These are phyloP conservation scores for Brachionus rotundiformis DNA, from an alignment of 1,140 invertebrate genomes.

Conservation along the genomic window DNA sequence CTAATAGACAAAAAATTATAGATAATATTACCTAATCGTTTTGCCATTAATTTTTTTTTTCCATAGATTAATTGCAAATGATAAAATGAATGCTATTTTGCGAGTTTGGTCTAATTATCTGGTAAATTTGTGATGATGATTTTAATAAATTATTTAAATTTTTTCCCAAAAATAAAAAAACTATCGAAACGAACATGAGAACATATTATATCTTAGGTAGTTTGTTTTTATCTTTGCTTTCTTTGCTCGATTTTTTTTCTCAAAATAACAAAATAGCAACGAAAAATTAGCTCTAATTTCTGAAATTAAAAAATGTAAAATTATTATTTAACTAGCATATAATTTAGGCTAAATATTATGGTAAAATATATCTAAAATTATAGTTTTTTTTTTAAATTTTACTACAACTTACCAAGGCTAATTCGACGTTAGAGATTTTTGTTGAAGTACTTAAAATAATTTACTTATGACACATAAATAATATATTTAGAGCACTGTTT, in stretches of 20 bases:
- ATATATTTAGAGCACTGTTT: too few relatives aligned
- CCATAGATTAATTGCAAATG: slow-evolving; percentile 8
- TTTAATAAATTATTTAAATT: slow-evolving; percentile 14
- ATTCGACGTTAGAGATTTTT: too few relatives aligned
- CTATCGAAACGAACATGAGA: slow-evolving; percentile 42
- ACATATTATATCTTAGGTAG: neutral
- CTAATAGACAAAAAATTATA: neutral
- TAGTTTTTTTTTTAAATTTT: too few relatives aligned
- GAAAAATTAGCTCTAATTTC: neutral
- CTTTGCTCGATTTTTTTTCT: neutral
- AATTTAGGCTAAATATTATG: too few relatives aligned
- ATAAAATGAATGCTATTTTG: neutral
- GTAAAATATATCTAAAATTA: neutral
- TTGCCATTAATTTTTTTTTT: slow-evolving; percentile 25
- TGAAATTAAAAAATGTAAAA: neutral
- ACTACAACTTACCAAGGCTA: too few relatives aligned
- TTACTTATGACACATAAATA: neutral
- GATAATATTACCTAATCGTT: neutral
- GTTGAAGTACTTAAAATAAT: too few relatives aligned
- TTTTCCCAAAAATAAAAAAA: neutral
- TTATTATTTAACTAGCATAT: too few relatives aligned
- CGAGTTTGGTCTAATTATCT: neutral
- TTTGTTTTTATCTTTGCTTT: neutral
- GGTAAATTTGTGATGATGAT: neutral
- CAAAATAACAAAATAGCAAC: neutral